A percentile compares a stretch with the other conserved stretches of the same genome.
phyloP scores from a whole-genome alignment of 2,888 invertebrate species.

The Trichogramma dendrolimi region DNA sequence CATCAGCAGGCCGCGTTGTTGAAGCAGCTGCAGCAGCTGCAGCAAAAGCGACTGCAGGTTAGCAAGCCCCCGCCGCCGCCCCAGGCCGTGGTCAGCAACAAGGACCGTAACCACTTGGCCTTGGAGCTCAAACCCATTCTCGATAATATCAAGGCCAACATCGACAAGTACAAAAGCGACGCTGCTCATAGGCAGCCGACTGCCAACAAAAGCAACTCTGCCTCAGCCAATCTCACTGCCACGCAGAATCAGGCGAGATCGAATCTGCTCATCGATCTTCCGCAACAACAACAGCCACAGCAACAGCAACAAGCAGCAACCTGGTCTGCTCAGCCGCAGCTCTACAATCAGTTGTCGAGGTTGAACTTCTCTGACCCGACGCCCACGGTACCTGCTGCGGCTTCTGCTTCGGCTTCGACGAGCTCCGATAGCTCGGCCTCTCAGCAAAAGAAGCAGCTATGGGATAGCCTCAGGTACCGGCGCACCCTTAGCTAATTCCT shows the following conservation, averaged over 20 bases:
- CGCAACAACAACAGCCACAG: constrained; percentile 29
- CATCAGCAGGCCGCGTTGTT: constrained; percentile 1
- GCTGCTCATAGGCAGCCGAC: no score
- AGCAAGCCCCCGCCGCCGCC: neutral
- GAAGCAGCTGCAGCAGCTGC: constrained; percentile 3
- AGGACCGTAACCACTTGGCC: no score
- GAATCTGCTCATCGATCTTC: constrained; percentile 3
- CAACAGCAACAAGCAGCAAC: constrained; percentile 13
- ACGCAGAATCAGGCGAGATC: neutral
- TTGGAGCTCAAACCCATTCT: neutral
- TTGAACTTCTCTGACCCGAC: constrained; percentile 19
- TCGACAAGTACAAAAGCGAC: no score
- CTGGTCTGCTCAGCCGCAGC: constrained; percentile 7
- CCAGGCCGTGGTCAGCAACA: no score
- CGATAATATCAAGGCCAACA: neutral
- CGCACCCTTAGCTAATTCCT: no score
- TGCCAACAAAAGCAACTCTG: no score
- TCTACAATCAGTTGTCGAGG: constrained; percentile 20
- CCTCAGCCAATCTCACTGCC: neutral
- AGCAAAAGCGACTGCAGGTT: neutral
- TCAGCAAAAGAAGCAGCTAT: constrained; percentile 7
- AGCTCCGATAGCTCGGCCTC: no score
- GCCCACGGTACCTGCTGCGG: no score
- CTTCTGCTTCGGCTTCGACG: no score
- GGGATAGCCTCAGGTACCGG: constrained; percentile 22